Conservation (phyloP, 2,797 vertebrate species). For the Apogon hyalosoma region DNA sequence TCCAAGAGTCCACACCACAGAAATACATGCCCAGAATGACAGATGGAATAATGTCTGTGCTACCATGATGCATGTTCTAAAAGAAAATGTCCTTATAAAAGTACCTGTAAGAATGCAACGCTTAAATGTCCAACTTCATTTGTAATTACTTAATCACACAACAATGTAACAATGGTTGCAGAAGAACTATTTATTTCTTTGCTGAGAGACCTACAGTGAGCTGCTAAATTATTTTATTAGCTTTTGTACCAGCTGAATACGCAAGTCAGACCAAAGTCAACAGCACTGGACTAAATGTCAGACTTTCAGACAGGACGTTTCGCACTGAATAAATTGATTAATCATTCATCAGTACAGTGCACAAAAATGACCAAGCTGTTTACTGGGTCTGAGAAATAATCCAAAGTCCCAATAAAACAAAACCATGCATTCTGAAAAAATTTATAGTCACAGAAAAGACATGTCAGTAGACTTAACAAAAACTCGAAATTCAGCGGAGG, state of each 20-base stretch:
- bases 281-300: neutral
- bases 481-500: conserved; percentile 2
- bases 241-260: neutral
- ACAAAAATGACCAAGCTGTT: neutral
- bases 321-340: neutral
- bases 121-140: neutral
- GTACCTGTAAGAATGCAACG: neutral
- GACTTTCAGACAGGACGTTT: neutral
- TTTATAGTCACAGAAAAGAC: too few species aligned
- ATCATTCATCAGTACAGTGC: neutral
- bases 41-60: conserved; percentile 46
- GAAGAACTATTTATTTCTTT: neutral
- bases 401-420: neutral
- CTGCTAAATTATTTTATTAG: neutral
- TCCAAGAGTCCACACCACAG: conserved; percentile 28
- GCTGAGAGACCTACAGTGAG: neutral
- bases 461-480: neutral
- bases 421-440: neutral
- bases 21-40: conserved; percentile 37
- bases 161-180: neutral
- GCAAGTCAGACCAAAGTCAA: neutral
- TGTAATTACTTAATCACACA: neutral
- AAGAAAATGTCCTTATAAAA: conserved; percentile 6
- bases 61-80: neutral
- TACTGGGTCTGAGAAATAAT: neutral